These are phyloP conservation scores for Suillia variegata DNA, from an alignment of 2,888 invertebrate genomes.

Conservation along the genomic window DNA sequence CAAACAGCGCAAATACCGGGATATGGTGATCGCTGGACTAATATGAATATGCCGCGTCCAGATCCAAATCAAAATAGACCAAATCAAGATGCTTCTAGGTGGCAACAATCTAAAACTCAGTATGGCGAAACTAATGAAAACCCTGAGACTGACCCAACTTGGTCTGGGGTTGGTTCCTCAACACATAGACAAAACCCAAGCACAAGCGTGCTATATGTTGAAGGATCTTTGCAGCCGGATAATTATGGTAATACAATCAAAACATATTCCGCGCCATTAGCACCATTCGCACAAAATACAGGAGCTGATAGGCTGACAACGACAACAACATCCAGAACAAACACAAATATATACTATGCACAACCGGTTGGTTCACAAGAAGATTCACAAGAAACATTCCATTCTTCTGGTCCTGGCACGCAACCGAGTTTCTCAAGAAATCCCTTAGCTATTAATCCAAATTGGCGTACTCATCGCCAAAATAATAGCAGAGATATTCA, in stretches of 20 bases:
- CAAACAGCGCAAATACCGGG: constrained; percentile 1
- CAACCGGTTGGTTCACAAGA: constrained; percentile 49
- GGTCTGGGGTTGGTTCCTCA: constrained; percentile 41
- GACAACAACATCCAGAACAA: constrained; percentile 6
- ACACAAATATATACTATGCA: constrained; percentile 45
- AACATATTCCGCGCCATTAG: constrained; percentile 44
- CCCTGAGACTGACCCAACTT: constrained; percentile 18
- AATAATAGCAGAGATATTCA: constrained; percentile 38
- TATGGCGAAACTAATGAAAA: neutral
- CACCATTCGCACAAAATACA: constrained; percentile 38
- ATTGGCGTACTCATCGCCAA: constrained; percentile 28
- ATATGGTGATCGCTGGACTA: constrained; percentile 47
- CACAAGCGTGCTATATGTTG: constrained; percentile 43
- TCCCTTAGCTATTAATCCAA: neutral
- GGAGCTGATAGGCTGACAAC: constrained; percentile 1
- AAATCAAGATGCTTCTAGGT: too few species aligned
- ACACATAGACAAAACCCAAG: constrained; percentile 36
- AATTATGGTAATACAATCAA: constrained; percentile 42
- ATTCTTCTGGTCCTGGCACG: constrained; percentile 23
- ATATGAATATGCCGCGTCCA: constrained; percentile 54
- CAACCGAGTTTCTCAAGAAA: constrained; percentile 9
- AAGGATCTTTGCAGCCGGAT: constrained; percentile 53
- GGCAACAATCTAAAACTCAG: constrained; percentile 8
- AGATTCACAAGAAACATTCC: constrained; percentile 37
- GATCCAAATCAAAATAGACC: too few species aligned